phyloP scores from a whole-genome alignment of 2,113 vertebrate species.

The Boleophthalmus pectinirostris region DNA sequence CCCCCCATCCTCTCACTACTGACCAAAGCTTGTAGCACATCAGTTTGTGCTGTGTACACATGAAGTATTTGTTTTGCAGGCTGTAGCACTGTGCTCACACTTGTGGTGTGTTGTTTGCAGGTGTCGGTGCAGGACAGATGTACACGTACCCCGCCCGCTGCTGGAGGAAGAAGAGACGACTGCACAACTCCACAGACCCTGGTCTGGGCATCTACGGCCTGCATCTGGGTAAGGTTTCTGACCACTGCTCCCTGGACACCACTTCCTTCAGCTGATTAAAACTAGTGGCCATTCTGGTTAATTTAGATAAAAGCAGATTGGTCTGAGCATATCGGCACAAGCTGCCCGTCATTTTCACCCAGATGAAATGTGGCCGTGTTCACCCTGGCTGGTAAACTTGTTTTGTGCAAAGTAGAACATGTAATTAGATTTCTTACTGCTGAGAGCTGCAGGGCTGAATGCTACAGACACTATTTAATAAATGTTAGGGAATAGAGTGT shows the following conservation, averaged over 20 bases:
- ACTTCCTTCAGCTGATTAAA: conserved; percentile 46
- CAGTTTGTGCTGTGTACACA: neutral
- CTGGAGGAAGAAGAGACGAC: conserved; percentile 95
- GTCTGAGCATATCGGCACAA: conserved; percentile 30
- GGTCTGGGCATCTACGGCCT: conserved; percentile 88
- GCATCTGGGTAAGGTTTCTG: conserved; percentile 83
- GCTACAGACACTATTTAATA: conserved; percentile 67
- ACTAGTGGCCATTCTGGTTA: conserved; percentile 53
- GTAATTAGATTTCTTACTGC: conserved; percentile 72
- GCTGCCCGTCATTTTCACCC: conserved; percentile 57
- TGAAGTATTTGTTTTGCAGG: neutral
- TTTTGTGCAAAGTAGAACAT: conserved; percentile 69
- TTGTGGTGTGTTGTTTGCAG: conserved; percentile 58
- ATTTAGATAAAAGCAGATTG: conserved; percentile 54
- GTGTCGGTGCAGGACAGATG: conserved; percentile 90
- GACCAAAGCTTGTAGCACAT: neutral
- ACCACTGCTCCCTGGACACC: neutral
- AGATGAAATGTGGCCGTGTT: conserved; percentile 61
- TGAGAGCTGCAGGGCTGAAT: conserved; percentile 58
- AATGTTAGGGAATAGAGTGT: conserved; percentile 67
- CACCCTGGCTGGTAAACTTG: conserved; percentile 61
- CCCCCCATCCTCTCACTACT: neutral
- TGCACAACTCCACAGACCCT: conserved; percentile 88
- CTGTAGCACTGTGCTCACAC: neutral
- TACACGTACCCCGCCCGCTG: conserved; percentile 97